phyloP scores from a whole-genome alignment of 2,797 vertebrate species.

The Moxostoma hubbsi region DNA sequence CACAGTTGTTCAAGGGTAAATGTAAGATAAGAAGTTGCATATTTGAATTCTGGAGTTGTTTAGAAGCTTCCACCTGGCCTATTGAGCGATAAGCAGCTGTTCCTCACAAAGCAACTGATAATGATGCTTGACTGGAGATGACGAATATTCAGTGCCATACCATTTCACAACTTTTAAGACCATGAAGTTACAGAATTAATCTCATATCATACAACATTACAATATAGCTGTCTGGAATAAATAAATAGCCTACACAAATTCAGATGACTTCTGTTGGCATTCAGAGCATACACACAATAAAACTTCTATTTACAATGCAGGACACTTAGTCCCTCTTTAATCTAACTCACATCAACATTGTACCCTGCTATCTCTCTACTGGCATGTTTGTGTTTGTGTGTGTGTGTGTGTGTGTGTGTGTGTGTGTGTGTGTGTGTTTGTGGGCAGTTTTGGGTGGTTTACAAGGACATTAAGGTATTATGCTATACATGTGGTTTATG shows the following conservation, averaged over 20 bases:
- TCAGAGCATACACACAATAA: not conserved
- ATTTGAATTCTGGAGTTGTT: constrained; percentile 7
- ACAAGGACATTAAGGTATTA: too few species aligned
- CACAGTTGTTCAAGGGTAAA: not conserved
- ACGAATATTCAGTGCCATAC: constrained; percentile 4
- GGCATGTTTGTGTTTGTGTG: too few species aligned
- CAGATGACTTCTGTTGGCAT: not conserved
- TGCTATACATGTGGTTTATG: too few species aligned
- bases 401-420: too few species aligned
- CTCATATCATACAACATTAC: not conserved
- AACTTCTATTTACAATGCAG: not conserved
- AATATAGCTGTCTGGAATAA: constrained; percentile 6
- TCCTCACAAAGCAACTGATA: constrained; percentile 15
- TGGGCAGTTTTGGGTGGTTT: too few species aligned
- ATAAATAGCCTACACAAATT: not conserved
- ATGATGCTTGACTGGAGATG: constrained; percentile 33
- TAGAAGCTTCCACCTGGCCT: constrained; percentile 29
- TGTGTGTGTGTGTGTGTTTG: too few species aligned
- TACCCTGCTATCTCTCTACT: not conserved
- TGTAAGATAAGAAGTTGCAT: not conserved
- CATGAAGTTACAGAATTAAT: not conserved
- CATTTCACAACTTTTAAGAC: not conserved
- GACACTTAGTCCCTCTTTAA: constrained; percentile 10
- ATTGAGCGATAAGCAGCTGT: constrained; percentile 29
- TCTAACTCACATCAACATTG: not conserved